phyloP scores from a whole-genome alignment of 64 coral and sea anemone species.

The Orbicella faveolata region DNA sequence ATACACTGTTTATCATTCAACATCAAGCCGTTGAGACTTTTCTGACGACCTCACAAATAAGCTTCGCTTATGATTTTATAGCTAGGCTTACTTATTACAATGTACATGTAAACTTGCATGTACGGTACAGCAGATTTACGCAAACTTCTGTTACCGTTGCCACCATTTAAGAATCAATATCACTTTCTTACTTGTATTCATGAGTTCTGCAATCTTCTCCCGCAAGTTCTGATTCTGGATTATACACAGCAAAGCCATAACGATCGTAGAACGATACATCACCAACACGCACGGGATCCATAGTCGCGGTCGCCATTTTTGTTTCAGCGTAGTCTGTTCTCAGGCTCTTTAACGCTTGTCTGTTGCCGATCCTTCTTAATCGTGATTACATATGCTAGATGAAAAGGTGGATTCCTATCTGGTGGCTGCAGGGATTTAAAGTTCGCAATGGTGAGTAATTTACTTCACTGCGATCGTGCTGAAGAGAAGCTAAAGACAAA shows the following conservation, averaged over 20 bases:
- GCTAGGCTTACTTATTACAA: too few relatives aligned
- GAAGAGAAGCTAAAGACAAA: background rate
- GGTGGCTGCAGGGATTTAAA: background rate
- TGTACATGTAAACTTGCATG: too few relatives aligned
- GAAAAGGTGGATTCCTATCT: background rate
- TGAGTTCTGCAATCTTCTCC: slow-evolving; percentile 57
- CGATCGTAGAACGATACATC: slow-evolving; percentile 27
- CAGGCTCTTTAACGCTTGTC: background rate
- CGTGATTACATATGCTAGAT: background rate
- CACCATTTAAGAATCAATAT: background rate
- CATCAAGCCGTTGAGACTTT: background rate
- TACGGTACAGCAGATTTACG: too few relatives aligned
- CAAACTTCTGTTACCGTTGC: too few relatives aligned
- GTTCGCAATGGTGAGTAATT: background rate
- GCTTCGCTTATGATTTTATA: too few relatives aligned
- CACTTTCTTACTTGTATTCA: slow-evolving; percentile 35
- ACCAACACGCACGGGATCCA: background rate
- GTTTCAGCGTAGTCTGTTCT: background rate
- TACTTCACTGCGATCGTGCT: background rate
- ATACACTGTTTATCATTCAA: background rate
- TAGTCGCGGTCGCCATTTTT: background rate
- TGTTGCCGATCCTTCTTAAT: background rate
- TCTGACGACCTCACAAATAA: too few relatives aligned
- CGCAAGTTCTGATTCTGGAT: slow-evolving; percentile 12
- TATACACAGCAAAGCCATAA: slow-evolving; percentile 58